Evolutionary conservation across 2,113 vertebrate species (phyloP).

Genomic region (Sclerurus mexicanus): DNA sequence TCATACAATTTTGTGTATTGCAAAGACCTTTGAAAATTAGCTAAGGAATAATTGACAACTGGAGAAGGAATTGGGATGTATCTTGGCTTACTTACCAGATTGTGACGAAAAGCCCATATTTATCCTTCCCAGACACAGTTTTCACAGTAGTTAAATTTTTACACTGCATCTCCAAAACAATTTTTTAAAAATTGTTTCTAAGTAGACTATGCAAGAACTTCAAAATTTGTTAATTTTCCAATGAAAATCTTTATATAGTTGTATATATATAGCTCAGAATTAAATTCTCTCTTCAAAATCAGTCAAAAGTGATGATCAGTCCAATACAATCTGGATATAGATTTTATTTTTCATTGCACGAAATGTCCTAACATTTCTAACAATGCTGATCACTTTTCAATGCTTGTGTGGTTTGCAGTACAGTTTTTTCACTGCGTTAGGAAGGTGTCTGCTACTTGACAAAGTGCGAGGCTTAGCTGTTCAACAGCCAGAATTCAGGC

Average conservation of each 20-base stretch:
- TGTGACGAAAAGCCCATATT: neutral
- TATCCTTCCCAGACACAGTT: neutral
- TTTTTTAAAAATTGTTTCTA: neutral
- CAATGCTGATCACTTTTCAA: constrained; percentile 35
- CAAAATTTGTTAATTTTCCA: constrained; percentile 46
- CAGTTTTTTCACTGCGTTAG: neutral
- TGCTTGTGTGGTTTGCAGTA: neutral
- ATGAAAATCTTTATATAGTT: constrained; percentile 18
- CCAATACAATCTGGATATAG: neutral
- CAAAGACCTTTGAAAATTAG: neutral
- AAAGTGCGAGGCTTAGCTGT: neutral
- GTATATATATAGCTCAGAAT: constrained; percentile 37
- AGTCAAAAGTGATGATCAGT: constrained; percentile 4
- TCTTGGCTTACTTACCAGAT: neutral
- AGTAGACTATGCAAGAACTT: neutral
- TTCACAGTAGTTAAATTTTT: neutral
- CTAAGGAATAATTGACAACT: neutral
- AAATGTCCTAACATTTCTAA: constrained; percentile 61
- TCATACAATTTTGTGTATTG: neutral
- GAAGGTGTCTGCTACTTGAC: neutral
- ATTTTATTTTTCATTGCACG: constrained; percentile 62
- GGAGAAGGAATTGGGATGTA: neutral
- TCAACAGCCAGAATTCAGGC: neutral
- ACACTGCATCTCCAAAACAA: constrained; percentile 5
- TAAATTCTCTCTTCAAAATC: constrained; percentile 38